phyloP scores from a whole-genome alignment of 2,888 invertebrate species.

The Bedellia somnulentella region DNA sequence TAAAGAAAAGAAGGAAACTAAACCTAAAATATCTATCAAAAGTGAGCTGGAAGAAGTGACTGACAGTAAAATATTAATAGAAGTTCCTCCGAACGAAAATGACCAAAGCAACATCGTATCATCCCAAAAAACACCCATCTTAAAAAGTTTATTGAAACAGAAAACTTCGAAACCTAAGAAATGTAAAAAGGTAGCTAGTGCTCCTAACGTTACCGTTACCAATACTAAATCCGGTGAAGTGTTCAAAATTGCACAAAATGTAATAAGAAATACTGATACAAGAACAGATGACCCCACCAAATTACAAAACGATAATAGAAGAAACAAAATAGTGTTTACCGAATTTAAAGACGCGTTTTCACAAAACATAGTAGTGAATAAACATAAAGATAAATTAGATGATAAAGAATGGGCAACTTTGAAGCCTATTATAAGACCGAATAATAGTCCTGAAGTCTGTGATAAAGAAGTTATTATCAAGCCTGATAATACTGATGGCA shows the following conservation, averaged over 20 bases:
- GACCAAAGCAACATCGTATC: no score
- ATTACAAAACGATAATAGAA: background rate
- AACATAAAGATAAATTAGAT: constrained; percentile 17
- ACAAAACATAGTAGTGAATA: constrained; percentile 11
- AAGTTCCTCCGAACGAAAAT: no score
- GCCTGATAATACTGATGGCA: constrained; percentile 33
- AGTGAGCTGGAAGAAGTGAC: no score
- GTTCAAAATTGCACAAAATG: background rate
- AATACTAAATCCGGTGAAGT: constrained; percentile 12
- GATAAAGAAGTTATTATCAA: constrained; percentile 14
- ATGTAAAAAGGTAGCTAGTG: constrained; percentile 11
- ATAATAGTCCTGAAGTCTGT: constrained; percentile 10
- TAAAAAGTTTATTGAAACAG: background rate
- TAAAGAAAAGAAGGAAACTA: constrained; percentile 16
- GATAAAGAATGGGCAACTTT: constrained; percentile 25
- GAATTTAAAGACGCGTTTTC: constrained; percentile 14
- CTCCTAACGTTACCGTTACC: constrained; percentile 34
- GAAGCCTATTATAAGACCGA: constrained; percentile 18
- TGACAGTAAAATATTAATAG: no score
- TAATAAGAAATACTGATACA: background rate
- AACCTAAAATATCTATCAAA: constrained; percentile 7
- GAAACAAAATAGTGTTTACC: background rate
- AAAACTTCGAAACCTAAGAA: constrained; percentile 8
- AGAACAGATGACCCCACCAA: background rate
- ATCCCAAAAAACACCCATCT: background rate